These are phyloP conservation scores for Agelastica alni DNA, from an alignment of 2,888 invertebrate species.

Conservation along the genomic window DNA sequence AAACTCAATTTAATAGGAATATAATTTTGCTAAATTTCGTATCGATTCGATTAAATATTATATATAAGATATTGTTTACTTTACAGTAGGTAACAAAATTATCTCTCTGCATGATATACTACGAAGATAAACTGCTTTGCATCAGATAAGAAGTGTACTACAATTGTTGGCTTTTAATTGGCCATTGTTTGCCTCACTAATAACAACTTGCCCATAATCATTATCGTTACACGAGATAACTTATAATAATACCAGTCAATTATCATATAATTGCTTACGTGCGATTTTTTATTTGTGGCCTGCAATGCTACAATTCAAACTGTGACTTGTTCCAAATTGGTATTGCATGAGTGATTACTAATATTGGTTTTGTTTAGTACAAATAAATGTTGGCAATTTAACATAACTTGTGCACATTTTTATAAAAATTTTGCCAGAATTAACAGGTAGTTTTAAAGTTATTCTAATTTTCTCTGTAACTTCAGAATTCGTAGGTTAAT, in stretches of 20 bases:
- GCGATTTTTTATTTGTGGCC: slow-evolving; percentile 27
- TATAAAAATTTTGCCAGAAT: too few relatives aligned
- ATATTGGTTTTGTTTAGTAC: not conserved
- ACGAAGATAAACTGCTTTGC: slow-evolving; percentile 32
- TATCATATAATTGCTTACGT: slow-evolving; percentile 33
- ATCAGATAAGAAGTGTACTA: slow-evolving; percentile 29
- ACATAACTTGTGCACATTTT: too few relatives aligned
- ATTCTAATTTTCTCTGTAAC: too few relatives aligned
- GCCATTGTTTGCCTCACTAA: slow-evolving; percentile 36
- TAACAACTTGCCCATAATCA: slow-evolving; percentile 36
- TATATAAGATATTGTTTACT: slow-evolving; percentile 17
- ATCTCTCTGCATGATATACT: slow-evolving; percentile 21
- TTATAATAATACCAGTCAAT: slow-evolving; percentile 38
- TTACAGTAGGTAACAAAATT: slow-evolving; percentile 17
- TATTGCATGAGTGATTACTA: not conserved
- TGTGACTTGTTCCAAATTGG: slow-evolving; percentile 3
- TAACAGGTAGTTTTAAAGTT: too few relatives aligned
- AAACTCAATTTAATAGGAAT: too few relatives aligned
- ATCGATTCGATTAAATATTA: too few relatives aligned
- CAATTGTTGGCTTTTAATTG: slow-evolving; percentile 39
- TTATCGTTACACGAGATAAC: slow-evolving; percentile 38
- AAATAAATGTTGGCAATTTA: too few relatives aligned
- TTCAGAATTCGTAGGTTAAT: too few relatives aligned
- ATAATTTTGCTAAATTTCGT: too few relatives aligned
- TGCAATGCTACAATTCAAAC: slow-evolving; percentile 1